phyloP scores from a whole-genome alignment of 2,113 vertebrate species.

The Phalacrocorax pelagicus region DNA sequence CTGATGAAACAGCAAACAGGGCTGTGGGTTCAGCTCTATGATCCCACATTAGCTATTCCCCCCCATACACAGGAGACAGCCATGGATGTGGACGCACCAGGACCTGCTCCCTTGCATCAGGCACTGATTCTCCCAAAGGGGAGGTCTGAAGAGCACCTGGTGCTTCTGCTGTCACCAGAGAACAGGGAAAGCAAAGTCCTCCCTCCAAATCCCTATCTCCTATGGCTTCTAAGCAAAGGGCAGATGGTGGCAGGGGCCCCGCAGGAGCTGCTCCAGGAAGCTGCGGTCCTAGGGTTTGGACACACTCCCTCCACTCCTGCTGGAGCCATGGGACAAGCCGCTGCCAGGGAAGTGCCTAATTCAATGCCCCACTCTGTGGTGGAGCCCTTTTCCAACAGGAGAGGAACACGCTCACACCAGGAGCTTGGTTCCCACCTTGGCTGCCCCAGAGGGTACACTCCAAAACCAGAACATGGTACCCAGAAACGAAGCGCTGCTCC shows the following conservation, averaged over 20 bases:
- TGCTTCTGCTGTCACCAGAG: not conserved
- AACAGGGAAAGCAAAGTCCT: not conserved
- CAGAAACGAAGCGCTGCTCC: not conserved
- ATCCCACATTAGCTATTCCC: no score
- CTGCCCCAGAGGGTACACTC: not conserved
- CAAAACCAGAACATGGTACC: not conserved
- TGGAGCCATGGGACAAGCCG: not conserved
- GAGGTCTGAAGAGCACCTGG: not conserved
- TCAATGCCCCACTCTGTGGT: fast-evolving
- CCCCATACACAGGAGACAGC: not conserved
- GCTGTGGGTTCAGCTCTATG: not conserved
- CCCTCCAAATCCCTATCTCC: not conserved
- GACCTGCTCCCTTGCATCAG: not conserved
- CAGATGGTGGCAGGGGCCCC: not conserved
- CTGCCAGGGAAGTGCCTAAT: not conserved
- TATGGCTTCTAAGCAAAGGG: not conserved
- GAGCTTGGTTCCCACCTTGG: not conserved
- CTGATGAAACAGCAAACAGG: not conserved
- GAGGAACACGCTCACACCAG: not conserved
- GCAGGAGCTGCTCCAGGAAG: not conserved
- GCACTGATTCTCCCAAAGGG: not conserved
- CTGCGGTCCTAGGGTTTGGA: fast-evolving
- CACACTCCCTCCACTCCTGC: not conserved
- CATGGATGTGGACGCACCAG: no score
- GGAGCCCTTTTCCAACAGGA: not conserved